Evolutionary conservation across 2,113 vertebrate species (phyloP), one percentile per base, ranked within the genome.

Genomic region (Tyto alba): DNA sequence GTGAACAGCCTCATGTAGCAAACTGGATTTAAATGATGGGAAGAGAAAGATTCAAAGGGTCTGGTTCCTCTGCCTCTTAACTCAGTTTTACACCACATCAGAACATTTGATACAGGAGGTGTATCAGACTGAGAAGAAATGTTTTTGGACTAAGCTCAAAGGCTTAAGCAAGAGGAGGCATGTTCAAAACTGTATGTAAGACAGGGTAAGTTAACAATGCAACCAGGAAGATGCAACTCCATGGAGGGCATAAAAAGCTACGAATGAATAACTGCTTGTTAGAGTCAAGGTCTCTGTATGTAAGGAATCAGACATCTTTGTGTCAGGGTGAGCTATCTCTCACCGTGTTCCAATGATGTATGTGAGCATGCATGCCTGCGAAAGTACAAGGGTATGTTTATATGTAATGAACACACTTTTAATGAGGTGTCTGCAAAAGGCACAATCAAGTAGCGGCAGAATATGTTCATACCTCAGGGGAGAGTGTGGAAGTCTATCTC

Each of bases 381-480:
- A 32, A 79, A 82, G 71, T 19, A 47, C 71, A 11, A 40, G 71
- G 69, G 29, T 7, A 8, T 27, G 68, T 69, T 68, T 29, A 34
- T 43, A 75, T 11, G 88, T 15, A 83, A 85, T 13, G 69, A 92
- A 55, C 72, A 60, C 66, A 2, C 72, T 77, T 27, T 27, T 96
- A 96, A 95, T 81, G 95, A 95, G 95, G 83, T 13, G 83, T 90
- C 96, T 88, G 92, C 93, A 52, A 93, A 88, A 86, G 88, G 90
- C 93, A 15, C 93, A 72, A 10, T 34, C 85, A 10, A 30, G 78
- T 7, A 47, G 87, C 21, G 0, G 64, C 56, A 9, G 88, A 72
- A 30, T 16, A 26, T 7, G 29, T 25, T 64, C 14, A 3, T 17
- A 69, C 88, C 89, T 25, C 69, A 3, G 38, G 52, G 84, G 89